phyloP scores from a whole-genome alignment of 2,113 vertebrate species.

The Amblyornis subalaris region DNA sequence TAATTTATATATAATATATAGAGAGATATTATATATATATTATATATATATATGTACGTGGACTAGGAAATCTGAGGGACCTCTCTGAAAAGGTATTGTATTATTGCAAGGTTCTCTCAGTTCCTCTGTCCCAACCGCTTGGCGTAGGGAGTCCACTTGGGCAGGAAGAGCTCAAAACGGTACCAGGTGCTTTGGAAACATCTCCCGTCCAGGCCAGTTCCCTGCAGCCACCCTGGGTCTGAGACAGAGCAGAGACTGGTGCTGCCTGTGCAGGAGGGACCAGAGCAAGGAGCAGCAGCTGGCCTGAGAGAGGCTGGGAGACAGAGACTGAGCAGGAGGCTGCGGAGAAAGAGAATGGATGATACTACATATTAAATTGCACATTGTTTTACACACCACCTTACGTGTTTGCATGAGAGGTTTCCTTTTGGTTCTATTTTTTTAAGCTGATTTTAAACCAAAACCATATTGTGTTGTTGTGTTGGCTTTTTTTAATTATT shows the following conservation, averaged over 20 bases:
- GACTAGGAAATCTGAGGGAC: constrained; percentile 72
- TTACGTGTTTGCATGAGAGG: constrained; percentile 79
- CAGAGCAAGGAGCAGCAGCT: background rate
- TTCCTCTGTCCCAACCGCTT: constrained; percentile 30
- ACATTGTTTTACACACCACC: constrained; percentile 89
- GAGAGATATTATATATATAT: constrained; percentile 78
- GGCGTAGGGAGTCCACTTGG: constrained; percentile 15
- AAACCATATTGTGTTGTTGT: constrained; percentile 77
- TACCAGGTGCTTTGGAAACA: constrained; percentile 5
- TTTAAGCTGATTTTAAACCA: constrained; percentile 80
- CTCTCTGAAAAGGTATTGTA: constrained; percentile 65
- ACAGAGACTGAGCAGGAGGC: constrained; percentile 17
- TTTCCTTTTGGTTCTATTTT: constrained; percentile 78
- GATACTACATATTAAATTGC: constrained; percentile 86
- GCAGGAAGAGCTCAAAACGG: constrained; percentile 70
- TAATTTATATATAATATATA: constrained; percentile 81
- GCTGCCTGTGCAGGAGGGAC: background rate
- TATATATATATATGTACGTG: constrained; percentile 69
- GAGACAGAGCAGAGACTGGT: background rate
- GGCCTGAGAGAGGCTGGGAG: constrained; percentile 65
- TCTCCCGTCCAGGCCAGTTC: constrained; percentile 10
- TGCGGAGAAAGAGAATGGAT: constrained; percentile 75
- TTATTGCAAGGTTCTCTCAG: constrained; percentile 65
- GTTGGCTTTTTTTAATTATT: constrained; percentile 62
- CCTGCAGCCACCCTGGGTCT: background rate